Percentiles rank a stretch among this genome's conserved stretches.
These are phyloP conservation scores for Erythrolamprus reginae DNA, from an alignment of 2,113 vertebrate species.

Conservation along the genomic window DNA sequence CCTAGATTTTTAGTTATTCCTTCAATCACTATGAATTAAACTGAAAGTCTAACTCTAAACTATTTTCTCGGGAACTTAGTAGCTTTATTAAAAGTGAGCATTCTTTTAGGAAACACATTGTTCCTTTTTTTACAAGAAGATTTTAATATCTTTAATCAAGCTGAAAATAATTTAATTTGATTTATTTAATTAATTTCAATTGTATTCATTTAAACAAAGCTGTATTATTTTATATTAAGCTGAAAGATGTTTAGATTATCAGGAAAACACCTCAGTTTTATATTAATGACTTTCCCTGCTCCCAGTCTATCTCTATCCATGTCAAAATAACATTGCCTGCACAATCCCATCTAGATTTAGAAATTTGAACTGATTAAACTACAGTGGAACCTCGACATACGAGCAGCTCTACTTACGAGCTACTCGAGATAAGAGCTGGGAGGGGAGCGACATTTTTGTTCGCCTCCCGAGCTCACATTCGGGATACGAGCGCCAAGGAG, in stretches of 20 bases:
- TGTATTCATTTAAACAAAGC: not conserved
- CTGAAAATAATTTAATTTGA: not conserved
- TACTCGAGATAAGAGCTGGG: too few species aligned
- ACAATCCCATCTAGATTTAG: not conserved
- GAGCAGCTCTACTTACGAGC: too few species aligned
- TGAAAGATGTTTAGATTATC: not conserved
- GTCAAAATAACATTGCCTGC: not conserved
- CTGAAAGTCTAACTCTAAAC: not conserved
- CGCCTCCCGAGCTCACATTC: too few species aligned
- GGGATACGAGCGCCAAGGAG: too few species aligned
- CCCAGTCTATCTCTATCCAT: not conserved
- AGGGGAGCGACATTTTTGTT: too few species aligned
- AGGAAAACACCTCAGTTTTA: not conserved
- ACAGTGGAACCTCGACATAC: too few species aligned
- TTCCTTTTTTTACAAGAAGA: not conserved
- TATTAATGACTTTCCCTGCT: not conserved
- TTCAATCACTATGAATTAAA: not conserved
- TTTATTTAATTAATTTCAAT: not conserved
- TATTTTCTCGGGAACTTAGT: constrained; percentile 1
- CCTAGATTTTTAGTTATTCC: constrained; percentile 17
- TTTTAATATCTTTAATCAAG: not conserved
- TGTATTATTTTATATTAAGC: not conserved
- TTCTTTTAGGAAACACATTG: constrained; percentile 6
- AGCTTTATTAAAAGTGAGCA: constrained; percentile 18
- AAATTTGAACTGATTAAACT: too few species aligned